Evolutionary conservation across 1,140 invertebrate genomes (phyloP).

Genomic region (Palaemon carinicauda): DNA sequence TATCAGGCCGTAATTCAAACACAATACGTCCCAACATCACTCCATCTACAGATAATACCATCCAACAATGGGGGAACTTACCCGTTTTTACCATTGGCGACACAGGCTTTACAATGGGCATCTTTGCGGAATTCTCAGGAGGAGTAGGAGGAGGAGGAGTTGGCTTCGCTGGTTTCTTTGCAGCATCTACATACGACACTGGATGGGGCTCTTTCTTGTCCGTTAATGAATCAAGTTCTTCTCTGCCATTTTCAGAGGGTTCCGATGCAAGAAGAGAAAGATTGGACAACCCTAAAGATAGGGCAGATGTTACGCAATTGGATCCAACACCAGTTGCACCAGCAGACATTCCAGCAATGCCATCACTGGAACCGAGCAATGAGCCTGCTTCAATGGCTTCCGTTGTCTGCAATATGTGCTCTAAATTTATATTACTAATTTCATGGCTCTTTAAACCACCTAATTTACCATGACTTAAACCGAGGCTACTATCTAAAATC

Average conservation of each 20-base stretch:
- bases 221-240: conserved; percentile 10
- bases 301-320: conserved; percentile 15
- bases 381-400: conserved; percentile 56
- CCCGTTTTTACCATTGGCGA: conserved; percentile 2
- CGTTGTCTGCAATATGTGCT: conserved; percentile 51
- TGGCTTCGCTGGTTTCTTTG: conserved; percentile 59
- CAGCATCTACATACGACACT: conserved; percentile 58
- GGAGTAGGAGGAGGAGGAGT: conserved; percentile 9
- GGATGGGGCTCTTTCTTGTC: conserved; percentile 46
- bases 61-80: conserved; percentile 60
- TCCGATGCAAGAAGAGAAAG: conserved; percentile 36
- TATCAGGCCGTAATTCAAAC: conserved; percentile 58
- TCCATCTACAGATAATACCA: conserved; percentile 55
- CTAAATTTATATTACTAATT: conserved; percentile 35
- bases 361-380: conserved; percentile 33
- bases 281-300: conserved; percentile 48
- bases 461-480: conserved; percentile 22
- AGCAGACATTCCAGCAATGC: conserved; percentile 33
- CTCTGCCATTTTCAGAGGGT: conserved; percentile 23
- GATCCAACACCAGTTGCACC: conserved; percentile 29
- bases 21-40: conserved; percentile 49
- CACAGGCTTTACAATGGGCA: conserved; percentile 21
- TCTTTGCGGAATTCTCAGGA: conserved; percentile 32
- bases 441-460: conserved; percentile 35
- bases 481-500: conserved; percentile 12